Percentiles rank a stretch among this genome's conserved stretches.
These are phyloP conservation scores for Axinella damicornis DNA, from an alignment of 37 sponge, comb jelly and placozoan species.

Conservation along the genomic window DNA sequence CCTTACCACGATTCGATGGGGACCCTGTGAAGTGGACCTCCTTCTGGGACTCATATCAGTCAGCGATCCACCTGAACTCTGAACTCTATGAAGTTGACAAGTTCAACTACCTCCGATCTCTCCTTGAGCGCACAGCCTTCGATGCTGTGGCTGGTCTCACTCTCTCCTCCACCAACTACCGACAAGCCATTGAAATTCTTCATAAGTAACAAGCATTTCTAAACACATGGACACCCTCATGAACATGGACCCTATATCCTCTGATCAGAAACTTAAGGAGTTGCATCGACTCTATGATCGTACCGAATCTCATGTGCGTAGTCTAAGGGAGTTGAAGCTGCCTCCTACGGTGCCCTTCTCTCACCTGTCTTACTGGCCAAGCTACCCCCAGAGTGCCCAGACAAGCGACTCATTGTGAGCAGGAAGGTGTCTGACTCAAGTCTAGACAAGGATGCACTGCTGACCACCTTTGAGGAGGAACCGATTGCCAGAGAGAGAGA, in stretches of 20 bases:
- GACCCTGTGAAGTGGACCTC: too few relatives aligned
- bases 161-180: constrained; percentile 28
- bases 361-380: constrained; percentile 20
- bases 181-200: constrained; percentile 13
- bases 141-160: constrained; percentile 15
- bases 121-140: constrained; percentile 35
- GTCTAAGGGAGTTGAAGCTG: constrained; percentile 27
- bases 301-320: constrained; percentile 2
- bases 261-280: background rate
- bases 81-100: constrained; percentile 32
- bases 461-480: constrained; percentile 23
- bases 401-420: constrained; percentile 23
- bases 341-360: constrained; percentile 29
- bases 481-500: constrained; percentile 13
- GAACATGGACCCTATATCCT: constrained; percentile 12
- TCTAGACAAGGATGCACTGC: constrained; percentile 9
- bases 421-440: background rate
- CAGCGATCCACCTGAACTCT: constrained; percentile 33
- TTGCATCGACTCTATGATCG: constrained; percentile 32
- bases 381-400: constrained; percentile 25
- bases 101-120: constrained; percentile 35
- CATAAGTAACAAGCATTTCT: constrained; percentile 10
- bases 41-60: constrained; percentile 40
- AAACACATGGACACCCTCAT: constrained; percentile 40
- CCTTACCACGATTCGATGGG: too few relatives aligned